Evolutionary conservation across 2,888 invertebrate genomes (phyloP).

Genomic region (Seladonia tumulorum): DNA sequence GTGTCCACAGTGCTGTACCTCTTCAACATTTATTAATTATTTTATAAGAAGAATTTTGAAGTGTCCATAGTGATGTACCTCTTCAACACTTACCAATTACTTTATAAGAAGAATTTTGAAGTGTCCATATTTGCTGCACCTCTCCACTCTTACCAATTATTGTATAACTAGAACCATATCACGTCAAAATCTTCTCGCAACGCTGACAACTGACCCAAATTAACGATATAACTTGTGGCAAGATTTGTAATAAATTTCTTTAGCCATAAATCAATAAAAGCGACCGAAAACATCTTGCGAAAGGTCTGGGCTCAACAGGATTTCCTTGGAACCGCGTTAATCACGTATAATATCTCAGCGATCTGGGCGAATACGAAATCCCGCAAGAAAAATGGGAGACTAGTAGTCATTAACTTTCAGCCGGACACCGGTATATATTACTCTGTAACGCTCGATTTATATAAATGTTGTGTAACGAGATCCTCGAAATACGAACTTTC

Average conservation of each 20-base stretch:
- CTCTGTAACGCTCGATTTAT: not conserved
- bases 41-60: no score
- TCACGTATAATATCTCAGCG: not conserved
- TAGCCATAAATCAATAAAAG: not conserved
- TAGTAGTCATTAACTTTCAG: not conserved
- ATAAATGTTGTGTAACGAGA: conserved; percentile 32
- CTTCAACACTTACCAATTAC: no score
- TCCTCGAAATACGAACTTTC: conserved; percentile 6
- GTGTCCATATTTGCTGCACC: no score
- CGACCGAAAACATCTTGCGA: not conserved
- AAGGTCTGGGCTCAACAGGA: not conserved
- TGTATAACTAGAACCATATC: no score
- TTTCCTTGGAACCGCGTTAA: conserved; percentile 3
- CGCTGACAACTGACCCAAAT: not conserved
- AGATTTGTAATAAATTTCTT: not conserved
- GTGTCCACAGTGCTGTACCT: no score
- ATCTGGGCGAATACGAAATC: not conserved
- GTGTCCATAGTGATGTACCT: no score
- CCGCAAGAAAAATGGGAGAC: not conserved
- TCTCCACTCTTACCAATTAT: no score
- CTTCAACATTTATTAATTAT: no score
- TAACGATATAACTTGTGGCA: not conserved
- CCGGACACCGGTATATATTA: conserved; percentile 16
- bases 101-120: no score
- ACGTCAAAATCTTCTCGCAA: not conserved